phyloP scores from a whole-genome alignment of 2,888 invertebrate genomes.

The Leptura quadrifasciata region DNA sequence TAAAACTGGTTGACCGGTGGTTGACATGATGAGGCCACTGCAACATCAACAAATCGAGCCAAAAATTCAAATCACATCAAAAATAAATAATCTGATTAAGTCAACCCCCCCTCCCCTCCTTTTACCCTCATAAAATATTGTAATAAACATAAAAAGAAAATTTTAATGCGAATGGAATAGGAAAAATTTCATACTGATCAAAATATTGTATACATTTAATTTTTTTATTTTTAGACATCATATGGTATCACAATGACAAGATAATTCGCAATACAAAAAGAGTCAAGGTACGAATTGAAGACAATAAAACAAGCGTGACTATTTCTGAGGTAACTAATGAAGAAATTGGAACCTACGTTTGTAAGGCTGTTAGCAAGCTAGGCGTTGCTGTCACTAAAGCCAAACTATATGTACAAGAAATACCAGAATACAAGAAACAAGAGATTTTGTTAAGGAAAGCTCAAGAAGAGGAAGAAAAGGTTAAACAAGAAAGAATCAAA shows the following conservation, averaged over 20 bases:
- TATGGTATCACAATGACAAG: conserved; percentile 91
- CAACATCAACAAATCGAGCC: no score
- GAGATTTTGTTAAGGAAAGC: conserved; percentile 70
- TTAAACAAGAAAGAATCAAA: conserved; percentile 75
- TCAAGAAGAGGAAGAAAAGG: conserved; percentile 75
- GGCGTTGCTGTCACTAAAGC: conserved; percentile 88
- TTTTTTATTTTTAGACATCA: conserved; percentile 79
- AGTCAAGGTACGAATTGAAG: conserved; percentile 82
- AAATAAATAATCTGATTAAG: no score
- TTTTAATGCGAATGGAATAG: no score
- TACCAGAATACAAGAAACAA: conserved; percentile 74
- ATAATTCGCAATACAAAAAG: conserved; percentile 85
- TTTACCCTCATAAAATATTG: no score
- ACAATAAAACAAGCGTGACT: conserved; percentile 83
- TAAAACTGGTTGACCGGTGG: no score
- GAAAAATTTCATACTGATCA: neutral
- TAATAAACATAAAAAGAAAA: no score
- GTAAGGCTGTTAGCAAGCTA: conserved; percentile 90
- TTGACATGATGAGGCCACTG: no score
- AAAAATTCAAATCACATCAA: no score
- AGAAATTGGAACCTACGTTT: conserved; percentile 86
- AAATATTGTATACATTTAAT: neutral
- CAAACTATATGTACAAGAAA: conserved; percentile 81
- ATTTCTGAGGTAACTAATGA: conserved; percentile 80
- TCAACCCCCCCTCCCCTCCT: no score